Conservation (phyloP, 92 coral and sea anemone species). For the Phymanthus crucifer region DNA sequence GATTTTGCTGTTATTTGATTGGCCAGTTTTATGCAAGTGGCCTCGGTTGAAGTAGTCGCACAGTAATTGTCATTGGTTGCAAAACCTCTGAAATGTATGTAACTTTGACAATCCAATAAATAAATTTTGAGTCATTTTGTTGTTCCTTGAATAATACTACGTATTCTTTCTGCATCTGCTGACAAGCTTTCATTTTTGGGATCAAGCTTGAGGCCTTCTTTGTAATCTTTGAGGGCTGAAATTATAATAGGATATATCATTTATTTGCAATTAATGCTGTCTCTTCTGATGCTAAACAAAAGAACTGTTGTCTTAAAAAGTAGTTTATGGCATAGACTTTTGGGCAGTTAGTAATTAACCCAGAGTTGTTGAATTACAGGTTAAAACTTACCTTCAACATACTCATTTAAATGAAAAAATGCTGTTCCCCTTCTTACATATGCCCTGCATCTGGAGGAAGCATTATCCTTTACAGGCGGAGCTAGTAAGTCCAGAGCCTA, state of each 20-base stretch:
- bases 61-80: background rate
- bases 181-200: conserved; percentile 70
- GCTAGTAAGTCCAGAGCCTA: conserved; percentile 88
- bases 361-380: too few relatives aligned
- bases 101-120: background rate
- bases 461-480: conserved; percentile 94
- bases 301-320: too few relatives aligned
- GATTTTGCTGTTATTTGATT: too few relatives aligned
- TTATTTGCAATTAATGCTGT: too few relatives aligned
- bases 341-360: too few relatives aligned
- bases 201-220: conserved; percentile 79
- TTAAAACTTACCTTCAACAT: conserved; percentile 65
- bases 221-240: conserved; percentile 92
- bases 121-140: background rate
- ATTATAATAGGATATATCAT: background rate
- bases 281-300: too few relatives aligned
- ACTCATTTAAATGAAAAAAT: conserved; percentile 66
- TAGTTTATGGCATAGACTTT: too few relatives aligned
- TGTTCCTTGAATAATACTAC: conserved; percentile 86
- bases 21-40: too few relatives aligned
- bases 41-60: too few relatives aligned
- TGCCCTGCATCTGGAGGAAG: conserved; percentile 89
- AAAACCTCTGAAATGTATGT: background rate
- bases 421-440: conserved; percentile 95
- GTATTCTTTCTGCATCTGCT: conserved; percentile 76